Percentiles rank a stretch among this genome's conserved stretches.
phyloP scores from a whole-genome alignment of 92 coral and sea anemone species.

The Phymanthus crucifer region DNA sequence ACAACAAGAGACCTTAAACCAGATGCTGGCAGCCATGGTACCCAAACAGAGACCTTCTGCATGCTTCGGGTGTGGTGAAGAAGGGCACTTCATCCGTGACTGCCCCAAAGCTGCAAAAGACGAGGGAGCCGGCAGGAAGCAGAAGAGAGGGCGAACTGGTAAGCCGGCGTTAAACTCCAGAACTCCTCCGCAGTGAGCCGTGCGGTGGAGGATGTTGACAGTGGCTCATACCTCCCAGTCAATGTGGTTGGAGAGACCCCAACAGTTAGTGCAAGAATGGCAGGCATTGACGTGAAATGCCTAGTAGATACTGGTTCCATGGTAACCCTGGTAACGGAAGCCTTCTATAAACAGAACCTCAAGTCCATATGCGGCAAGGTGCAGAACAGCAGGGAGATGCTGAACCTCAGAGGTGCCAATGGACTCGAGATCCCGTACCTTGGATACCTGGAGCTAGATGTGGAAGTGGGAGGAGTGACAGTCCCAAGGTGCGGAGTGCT shows the following conservation, averaged over 20 bases:
- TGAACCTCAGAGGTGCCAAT: conserved; percentile 54
- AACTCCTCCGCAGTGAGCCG: conserved; percentile 48
- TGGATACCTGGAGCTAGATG: conserved; percentile 54
- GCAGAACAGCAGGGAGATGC: conserved; percentile 13
- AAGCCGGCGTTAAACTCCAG: conserved; percentile 27
- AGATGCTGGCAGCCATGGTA: conserved; percentile 21
- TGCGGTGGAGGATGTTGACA: conserved; percentile 29
- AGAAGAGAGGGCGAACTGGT: neutral
- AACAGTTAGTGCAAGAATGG: conserved; percentile 37
- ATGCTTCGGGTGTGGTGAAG: conserved; percentile 39
- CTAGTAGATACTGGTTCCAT: conserved; percentile 56
- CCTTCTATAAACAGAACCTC: conserved; percentile 42
- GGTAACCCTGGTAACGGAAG: conserved; percentile 55
- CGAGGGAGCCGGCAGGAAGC: neutral
- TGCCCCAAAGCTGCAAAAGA: conserved; percentile 22
- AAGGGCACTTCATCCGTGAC: conserved; percentile 5
- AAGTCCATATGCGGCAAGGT: conserved; percentile 31
- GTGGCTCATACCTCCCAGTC: conserved; percentile 35
- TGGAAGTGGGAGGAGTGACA: conserved; percentile 42
- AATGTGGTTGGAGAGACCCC: conserved; percentile 23
- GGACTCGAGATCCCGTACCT: conserved; percentile 63
- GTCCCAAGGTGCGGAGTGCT: conserved; percentile 50
- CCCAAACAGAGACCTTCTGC: neutral
- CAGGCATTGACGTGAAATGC: conserved; percentile 40
- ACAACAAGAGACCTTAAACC: conserved; percentile 26